These are phyloP conservation scores for Xanthia togata DNA, from an alignment of 2,888 invertebrate genomes.

Conservation along the genomic window DNA sequence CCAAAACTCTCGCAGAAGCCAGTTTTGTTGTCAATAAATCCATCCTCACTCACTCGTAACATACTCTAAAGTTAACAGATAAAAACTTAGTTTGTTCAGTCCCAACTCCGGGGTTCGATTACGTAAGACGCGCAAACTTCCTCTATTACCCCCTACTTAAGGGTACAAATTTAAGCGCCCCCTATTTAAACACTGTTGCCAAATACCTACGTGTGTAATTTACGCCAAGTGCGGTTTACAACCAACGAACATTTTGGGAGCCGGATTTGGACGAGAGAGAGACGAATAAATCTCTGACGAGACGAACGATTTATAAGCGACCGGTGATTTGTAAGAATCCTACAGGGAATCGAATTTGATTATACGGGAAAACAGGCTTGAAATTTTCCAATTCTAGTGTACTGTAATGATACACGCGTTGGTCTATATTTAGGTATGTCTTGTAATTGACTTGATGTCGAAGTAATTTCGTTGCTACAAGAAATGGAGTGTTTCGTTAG, in stretches of 20 bases:
- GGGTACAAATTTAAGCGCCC: constrained; percentile 80
- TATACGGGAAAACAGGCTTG: constrained; percentile 77
- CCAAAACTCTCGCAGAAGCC: constrained; percentile 60
- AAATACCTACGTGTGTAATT: constrained; percentile 84
- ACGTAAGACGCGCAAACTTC: constrained; percentile 82
- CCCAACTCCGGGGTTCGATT: constrained; percentile 79
- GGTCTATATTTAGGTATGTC: constrained; percentile 17
- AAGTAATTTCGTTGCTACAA: not conserved
- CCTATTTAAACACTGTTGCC: constrained; percentile 83
- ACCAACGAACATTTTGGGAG: constrained; percentile 70
- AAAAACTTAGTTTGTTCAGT: constrained; percentile 83
- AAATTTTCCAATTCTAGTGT: constrained; percentile 77
- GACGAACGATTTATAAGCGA: constrained; percentile 85
- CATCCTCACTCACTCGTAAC: constrained; percentile 76
- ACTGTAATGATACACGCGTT: constrained; percentile 56
- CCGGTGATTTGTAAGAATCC: constrained; percentile 86
- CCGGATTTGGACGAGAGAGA: constrained; percentile 68
- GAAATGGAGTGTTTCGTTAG: not conserved
- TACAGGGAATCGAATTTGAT: constrained; percentile 80
- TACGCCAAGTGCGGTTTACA: constrained; percentile 82
- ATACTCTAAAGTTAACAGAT: constrained; percentile 82
- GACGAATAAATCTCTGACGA: constrained; percentile 83
- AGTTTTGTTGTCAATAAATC: constrained; percentile 80
- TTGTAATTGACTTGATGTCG: constrained; percentile 4
- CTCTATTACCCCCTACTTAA: constrained; percentile 82